Evolutionary conservation across 2,113 vertebrate species (phyloP).

Genomic region (Formicarius rufipectus): DNA sequence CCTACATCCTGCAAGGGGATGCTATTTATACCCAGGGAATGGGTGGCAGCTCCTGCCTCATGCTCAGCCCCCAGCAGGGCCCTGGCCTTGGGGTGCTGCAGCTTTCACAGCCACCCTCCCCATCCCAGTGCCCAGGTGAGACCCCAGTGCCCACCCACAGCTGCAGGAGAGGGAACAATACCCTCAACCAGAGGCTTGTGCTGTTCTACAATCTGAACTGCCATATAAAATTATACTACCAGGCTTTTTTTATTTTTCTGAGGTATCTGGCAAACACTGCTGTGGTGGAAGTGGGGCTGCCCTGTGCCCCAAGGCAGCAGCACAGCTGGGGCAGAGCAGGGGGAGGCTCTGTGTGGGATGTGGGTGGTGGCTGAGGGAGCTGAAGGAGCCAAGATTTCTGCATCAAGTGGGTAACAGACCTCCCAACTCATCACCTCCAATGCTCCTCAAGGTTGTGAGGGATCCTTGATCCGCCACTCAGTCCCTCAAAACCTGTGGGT

Average conservation of each 20-base stretch:
- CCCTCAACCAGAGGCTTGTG: neutral
- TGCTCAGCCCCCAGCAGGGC: neutral
- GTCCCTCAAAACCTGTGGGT: accelerated
- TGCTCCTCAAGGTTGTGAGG: neutral
- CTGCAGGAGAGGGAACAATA: neutral
- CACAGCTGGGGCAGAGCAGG: neutral
- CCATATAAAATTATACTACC: neutral
- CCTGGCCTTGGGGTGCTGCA: neutral
- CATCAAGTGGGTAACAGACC: neutral
- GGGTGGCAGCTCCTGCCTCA: neutral
- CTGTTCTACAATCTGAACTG: neutral
- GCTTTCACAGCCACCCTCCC: accelerated
- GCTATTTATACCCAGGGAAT: conserved; percentile 3
- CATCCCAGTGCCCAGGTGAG: neutral
- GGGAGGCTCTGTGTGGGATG: neutral
- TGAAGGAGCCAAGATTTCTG: neutral
- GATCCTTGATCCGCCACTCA: neutral
- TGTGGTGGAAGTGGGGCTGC: accelerated
- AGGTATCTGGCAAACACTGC: neutral
- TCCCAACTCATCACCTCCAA: accelerated
- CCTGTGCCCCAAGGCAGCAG: accelerated
- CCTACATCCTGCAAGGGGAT: neutral
- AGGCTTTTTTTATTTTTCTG: accelerated
- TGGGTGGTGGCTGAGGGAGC: neutral
- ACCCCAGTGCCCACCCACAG: accelerated